Base-by-base conservation (phyloP, 2,888 invertebrate genomes). In the Mantis religiosa region DNA sequence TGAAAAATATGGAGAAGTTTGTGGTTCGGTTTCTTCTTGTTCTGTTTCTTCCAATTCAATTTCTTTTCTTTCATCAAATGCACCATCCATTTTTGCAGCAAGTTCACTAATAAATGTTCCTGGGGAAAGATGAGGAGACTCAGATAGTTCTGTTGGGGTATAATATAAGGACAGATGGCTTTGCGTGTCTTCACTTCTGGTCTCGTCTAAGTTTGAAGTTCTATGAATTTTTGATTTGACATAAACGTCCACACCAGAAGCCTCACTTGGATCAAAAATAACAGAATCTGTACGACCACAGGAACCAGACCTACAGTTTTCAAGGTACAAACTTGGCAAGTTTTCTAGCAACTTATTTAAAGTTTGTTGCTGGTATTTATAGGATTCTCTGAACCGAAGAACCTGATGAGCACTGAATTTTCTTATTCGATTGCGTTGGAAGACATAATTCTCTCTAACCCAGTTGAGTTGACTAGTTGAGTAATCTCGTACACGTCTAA, bases 341-440 rank as follows among this genome's bases (percentile, higher is more conserved):
- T 98, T 98, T 93, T 99, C 99, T 89, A 99, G 94, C 9, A 99
- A 97, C 93, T 98, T 98, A 94, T 98, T 98, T 88, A 99, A 94
- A 20, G 98, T 98, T 93, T 98, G 98, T 93, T 99, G 99, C 93
- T 99, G 98, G 92, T 98, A 97, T 93, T 98, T 98, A 95, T 98
- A 98, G 15, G 98, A 98, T 93, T 98, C 98, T 54, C 98, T 96
- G 84, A 99, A 94, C 88, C 97, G 95, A 85, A 98, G 94, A 89
- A 98, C 96, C 93, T 99, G 98, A 92, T 98, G 98, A 28, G 98
- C 96, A 94, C 98, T 98, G 94, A 98, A 99, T 93, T 98, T 98
- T 87, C 98, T 95, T 91, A 99, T 98, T 93, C 98, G 97, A 93
- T 98, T 97, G 89, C 98, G 95, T 93, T 99, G 99, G 95, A 97